These are phyloP conservation scores for Forbesichthys agassizii DNA, from an alignment of 2,113 vertebrate genomes.

Conservation along the genomic window DNA sequence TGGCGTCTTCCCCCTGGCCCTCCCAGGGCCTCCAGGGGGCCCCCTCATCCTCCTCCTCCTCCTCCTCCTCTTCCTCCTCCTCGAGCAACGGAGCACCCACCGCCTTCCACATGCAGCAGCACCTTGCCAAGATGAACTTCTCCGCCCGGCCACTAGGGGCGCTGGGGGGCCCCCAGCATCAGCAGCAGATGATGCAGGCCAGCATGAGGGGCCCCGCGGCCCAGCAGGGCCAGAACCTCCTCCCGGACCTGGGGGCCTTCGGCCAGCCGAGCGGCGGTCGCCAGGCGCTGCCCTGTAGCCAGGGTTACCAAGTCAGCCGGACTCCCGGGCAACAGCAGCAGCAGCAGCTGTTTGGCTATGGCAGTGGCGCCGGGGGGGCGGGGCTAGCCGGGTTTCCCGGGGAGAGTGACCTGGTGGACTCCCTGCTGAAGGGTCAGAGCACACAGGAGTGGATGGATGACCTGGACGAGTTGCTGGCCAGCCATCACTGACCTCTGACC, in stretches of 20 bases:
- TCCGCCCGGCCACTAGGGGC: conserved; percentile 79
- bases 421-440: conserved; percentile 92
- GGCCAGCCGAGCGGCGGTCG: conserved; percentile 79
- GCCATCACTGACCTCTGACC: conserved; percentile 75
- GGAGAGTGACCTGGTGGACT: conserved; percentile 92
- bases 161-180: conserved; percentile 79
- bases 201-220: too few species aligned
- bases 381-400: conserved; percentile 81
- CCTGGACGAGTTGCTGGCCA: conserved; percentile 90
- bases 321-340: conserved; percentile 75
- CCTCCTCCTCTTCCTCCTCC: conserved; percentile 33
- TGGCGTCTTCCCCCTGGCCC: conserved; percentile 11
- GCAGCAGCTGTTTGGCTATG: conserved; percentile 88
- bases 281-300: conserved; percentile 85
- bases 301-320: conserved; percentile 88
- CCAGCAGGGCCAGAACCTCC: conserved; percentile 79
- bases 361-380: conserved; percentile 76
- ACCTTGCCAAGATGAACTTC: conserved; percentile 84
- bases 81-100: conserved; percentile 65
- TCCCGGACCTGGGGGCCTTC: conserved; percentile 86
- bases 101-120: conserved; percentile 85
- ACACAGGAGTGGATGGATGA: conserved; percentile 98
- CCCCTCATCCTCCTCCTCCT: too few species aligned
- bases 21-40: conserved; percentile 22
- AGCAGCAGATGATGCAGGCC: conserved; percentile 76